Conservation (phyloP, 2,113 vertebrate genomes). For the Apteryx owenii region DNA sequence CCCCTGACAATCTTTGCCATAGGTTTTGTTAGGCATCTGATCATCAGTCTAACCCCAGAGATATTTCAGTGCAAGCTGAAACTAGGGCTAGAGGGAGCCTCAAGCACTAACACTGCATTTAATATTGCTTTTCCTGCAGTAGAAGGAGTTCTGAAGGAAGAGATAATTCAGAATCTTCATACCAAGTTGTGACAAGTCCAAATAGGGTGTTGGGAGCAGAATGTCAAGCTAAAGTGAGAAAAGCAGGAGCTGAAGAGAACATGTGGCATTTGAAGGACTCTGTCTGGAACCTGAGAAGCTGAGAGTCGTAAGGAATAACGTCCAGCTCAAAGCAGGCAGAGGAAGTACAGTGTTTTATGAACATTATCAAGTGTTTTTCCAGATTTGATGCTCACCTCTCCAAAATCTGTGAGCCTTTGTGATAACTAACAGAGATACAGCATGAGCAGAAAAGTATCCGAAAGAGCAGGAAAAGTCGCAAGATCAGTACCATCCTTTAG, state of each 20-base stretch:
- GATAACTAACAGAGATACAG: background rate
- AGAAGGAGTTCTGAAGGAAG: background rate
- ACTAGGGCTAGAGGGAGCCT: background rate
- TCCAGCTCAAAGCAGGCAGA: background rate
- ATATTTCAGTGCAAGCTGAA: background rate
- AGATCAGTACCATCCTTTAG: background rate
- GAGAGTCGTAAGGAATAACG: background rate
- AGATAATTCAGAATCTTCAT: background rate
- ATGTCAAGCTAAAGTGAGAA: background rate
- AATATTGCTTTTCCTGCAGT: background rate
- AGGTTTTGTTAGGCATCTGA: background rate
- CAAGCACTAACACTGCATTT: rapidly evolving
- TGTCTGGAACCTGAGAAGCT: background rate
- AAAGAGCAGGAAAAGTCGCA: background rate
- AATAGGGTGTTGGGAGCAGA: background rate
- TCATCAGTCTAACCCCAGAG: background rate
- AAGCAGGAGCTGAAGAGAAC: background rate
- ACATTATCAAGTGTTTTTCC: background rate
- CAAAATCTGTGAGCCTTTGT: background rate
- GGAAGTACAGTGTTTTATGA: background rate
- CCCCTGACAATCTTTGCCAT: background rate
- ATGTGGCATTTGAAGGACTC: background rate
- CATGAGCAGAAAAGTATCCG: background rate
- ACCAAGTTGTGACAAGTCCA: background rate
- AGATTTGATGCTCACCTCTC: background rate